Evolutionary conservation across 1,140 invertebrate species (phyloP), one percentile per base, ranked within the genome.

Genomic region (Brachionus asplanchnoidis): DNA sequence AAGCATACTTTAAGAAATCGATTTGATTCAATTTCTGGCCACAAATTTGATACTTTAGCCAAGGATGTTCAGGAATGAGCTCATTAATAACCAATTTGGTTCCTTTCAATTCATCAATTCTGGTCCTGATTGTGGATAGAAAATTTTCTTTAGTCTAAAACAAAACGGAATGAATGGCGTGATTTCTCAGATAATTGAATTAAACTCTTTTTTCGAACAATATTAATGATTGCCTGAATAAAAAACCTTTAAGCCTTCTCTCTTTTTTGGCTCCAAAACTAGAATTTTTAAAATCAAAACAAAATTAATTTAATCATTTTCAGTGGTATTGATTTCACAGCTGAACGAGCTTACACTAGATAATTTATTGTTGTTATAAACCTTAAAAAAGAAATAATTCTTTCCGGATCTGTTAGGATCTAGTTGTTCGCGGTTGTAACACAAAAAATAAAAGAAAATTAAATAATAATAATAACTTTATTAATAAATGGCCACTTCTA

Each of bases 111-210:
- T n/a, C n/a, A 60, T 60, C 53, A 20, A 60, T 26, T 60, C 17
- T 60, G 20, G 8, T 26, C 53, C 20, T 3, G 53, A 20, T 60
- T 20, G 53, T 9, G 53, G 53, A 60, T 60, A 60, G 17, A 60
- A 60, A 20, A 20, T 60, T 60, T 60, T 20, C 53, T 60, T 11
- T 9, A 60, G 9, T 20, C 23, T 60, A 11, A 53, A 60, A 46
- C 44, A 20, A 60, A 60, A 60, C 17, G 36, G 68, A 73, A 73
- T 73, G 28, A 73, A 42, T 73, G 17, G 68, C 68, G 40, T 73
- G 28, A 73, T 73, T 73, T 73, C 42, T 42, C 17, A 73, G 68
- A 73, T 73, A 73, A 73, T 73, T 73, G 8, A 73, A 73, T 73
- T 73, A 73, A 60, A 42, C 36, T 20, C 40, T 73, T 40, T 32